A percentile compares a stretch with the other conserved stretches of the same genome.
Conservation (phyloP, 2,113 vertebrate genomes). For the Burhinus oedicnemus region DNA sequence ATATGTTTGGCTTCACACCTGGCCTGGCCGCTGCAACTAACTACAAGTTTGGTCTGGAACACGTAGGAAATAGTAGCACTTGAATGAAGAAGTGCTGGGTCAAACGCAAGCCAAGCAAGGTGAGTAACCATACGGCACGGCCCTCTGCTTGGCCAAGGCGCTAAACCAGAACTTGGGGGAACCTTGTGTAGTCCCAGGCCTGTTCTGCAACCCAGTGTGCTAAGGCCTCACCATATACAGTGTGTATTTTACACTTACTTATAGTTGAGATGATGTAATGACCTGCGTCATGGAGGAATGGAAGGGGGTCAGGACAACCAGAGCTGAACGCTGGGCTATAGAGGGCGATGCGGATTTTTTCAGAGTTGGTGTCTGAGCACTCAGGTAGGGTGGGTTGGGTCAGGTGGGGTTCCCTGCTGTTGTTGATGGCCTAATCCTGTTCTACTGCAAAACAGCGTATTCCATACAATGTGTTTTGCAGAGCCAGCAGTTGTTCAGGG, state of each 20-base stretch:
- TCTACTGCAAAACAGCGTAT: accelerated
- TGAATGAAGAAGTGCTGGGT: accelerated
- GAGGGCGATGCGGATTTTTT: accelerated
- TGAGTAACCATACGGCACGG: accelerated
- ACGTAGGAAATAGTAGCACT: accelerated
- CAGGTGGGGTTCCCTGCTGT: background rate
- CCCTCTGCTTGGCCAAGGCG: accelerated
- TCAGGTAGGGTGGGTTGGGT: accelerated
- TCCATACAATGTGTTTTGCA: accelerated
- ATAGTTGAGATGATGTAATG: accelerated
- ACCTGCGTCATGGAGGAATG: accelerated
- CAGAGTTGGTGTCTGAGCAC: accelerated
- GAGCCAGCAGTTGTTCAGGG: background rate
- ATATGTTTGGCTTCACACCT: accelerated
- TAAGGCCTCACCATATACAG: accelerated
- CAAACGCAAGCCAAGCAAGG: accelerated
- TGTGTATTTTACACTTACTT: accelerated
- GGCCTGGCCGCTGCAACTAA: accelerated
- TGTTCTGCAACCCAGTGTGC: accelerated
- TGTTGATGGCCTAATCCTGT: background rate
- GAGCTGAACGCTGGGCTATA: accelerated
- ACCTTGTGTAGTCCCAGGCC: accelerated
- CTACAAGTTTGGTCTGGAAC: accelerated
- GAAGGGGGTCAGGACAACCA: no score
- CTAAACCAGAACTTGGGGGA: accelerated